These are phyloP conservation scores for Geophilus truncorum DNA, from an alignment of 2,888 invertebrate species.

Conservation along the genomic window DNA sequence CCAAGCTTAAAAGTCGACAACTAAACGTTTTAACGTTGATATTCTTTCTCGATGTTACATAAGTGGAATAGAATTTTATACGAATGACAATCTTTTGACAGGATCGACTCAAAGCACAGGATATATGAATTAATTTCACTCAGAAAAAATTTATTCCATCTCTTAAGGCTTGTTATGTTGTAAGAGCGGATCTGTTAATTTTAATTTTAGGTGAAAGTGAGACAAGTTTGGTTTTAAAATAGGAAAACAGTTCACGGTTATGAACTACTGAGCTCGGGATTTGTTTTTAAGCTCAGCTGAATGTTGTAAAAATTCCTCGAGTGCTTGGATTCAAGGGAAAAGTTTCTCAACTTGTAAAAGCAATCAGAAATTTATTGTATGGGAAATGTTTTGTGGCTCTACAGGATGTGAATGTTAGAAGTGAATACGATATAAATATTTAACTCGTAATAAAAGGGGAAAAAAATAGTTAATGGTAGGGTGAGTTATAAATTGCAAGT, in stretches of 20 bases:
- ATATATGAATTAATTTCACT: conserved; percentile 7
- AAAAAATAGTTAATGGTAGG: too few relatives aligned
- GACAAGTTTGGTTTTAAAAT: background rate
- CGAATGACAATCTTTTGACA: background rate
- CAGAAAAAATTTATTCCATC: background rate
- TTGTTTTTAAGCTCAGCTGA: background rate
- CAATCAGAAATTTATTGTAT: background rate
- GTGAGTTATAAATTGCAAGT: too few relatives aligned
- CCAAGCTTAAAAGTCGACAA: background rate
- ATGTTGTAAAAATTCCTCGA: background rate
- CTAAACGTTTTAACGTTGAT: background rate
- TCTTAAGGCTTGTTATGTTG: background rate
- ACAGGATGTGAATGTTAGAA: too few relatives aligned
- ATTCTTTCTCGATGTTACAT: background rate
- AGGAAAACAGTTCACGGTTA: background rate
- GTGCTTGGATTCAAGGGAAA: background rate
- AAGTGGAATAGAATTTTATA: background rate
- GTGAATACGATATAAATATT: too few relatives aligned
- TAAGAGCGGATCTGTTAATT: conserved; percentile 1
- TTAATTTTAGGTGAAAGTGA: background rate
- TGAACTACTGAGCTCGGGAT: background rate
- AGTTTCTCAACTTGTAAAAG: background rate
- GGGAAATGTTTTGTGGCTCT: background rate
- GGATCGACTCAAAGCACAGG: background rate
- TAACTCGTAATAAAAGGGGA: too few relatives aligned